A percentile compares a stretch with the other conserved stretches of the same genome.
Conservation (phyloP, 2,113 vertebrate species). For the Chloropsis cyanopogon region DNA sequence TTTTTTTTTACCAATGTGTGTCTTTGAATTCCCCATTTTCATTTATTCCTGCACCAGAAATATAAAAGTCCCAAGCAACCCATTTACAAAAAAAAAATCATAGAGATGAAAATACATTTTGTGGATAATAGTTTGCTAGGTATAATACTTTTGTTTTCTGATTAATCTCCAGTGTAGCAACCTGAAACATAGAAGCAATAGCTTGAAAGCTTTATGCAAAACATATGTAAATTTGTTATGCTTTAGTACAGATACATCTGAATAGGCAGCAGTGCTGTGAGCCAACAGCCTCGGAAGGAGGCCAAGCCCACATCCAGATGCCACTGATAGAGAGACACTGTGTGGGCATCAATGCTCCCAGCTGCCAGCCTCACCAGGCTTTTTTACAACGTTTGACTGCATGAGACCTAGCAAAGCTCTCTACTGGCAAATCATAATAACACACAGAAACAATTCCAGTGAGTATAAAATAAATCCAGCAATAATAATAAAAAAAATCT, state of each 20-base stretch:
- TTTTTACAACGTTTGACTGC: constrained; percentile 16
- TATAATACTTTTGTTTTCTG: not conserved
- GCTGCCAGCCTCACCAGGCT: constrained; percentile 63
- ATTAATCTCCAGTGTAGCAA: constrained; percentile 13
- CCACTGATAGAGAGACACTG: constrained; percentile 60
- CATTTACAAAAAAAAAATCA: not conserved
- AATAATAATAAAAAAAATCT: not conserved
- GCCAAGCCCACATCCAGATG: constrained; percentile 75
- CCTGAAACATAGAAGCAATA: not conserved
- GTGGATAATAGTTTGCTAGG: not conserved
- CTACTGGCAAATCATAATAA: not conserved
- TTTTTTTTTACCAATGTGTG: not conserved
- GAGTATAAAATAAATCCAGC: not conserved
- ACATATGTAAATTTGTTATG: constrained; percentile 67
- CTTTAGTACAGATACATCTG: constrained; percentile 65
- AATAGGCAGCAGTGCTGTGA: constrained; percentile 65
- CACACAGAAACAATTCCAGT: not conserved
- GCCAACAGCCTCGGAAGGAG: constrained; percentile 70
- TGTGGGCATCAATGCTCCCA: constrained; percentile 61
- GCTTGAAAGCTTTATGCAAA: constrained; percentile 70
- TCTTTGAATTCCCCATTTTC: not conserved
- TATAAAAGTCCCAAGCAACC: not conserved
- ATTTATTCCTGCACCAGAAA: not conserved
- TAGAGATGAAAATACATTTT: not conserved
- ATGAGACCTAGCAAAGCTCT: constrained; percentile 45